Evolutionary conservation across 2,797 vertebrate genomes (phyloP).

Genomic region (Halcyon badia): DNA sequence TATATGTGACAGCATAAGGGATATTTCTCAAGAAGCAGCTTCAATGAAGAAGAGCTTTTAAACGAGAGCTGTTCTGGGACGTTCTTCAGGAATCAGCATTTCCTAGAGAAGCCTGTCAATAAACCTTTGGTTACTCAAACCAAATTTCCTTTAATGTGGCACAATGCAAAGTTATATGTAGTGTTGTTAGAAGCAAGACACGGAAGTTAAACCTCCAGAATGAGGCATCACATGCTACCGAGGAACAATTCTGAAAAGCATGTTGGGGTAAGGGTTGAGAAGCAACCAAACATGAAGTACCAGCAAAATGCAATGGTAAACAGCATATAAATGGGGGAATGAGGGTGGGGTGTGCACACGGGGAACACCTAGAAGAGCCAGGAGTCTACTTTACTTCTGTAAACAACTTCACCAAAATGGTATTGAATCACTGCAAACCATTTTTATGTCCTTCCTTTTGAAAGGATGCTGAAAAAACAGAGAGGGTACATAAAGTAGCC

Average conservation of each 20-base stretch:
- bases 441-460: not conserved
- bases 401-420: not conserved
- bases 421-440: not conserved
- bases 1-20: not conserved
- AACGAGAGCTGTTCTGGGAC: not conserved
- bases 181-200: not conserved
- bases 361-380: not conserved
- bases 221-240: not conserved
- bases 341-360: rapidly evolving
- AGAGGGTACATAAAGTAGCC: not conserved
- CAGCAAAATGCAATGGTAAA: not conserved
- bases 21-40: not conserved
- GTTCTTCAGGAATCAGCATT: not conserved
- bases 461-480: not conserved
- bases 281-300: not conserved
- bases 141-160: not conserved
- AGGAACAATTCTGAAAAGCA: not conserved
- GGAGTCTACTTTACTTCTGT: not conserved
- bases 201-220: not conserved
- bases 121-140: not conserved
- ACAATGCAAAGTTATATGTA: not conserved
- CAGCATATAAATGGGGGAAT: not conserved
- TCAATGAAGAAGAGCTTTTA: not conserved
- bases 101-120: not conserved
- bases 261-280: not conserved